phyloP scores from a whole-genome alignment of 53 echinoderm and acorn worm species.

The Paelopatides confundens region DNA sequence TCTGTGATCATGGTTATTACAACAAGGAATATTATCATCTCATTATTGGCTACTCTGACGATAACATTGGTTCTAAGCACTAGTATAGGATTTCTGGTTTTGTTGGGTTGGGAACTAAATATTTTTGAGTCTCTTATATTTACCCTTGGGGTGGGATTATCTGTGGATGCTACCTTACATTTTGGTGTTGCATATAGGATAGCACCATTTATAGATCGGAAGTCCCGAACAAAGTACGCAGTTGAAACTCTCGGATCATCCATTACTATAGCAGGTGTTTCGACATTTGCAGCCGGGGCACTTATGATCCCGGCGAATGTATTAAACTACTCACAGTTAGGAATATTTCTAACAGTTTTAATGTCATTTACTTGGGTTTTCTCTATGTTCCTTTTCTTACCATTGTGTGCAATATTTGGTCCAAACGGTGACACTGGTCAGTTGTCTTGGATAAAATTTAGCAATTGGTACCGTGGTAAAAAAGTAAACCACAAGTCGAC shows the following conservation, averaged over 20 bases:
- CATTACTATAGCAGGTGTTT: constrained; percentile 81
- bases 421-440: constrained; percentile 67
- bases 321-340: constrained; percentile 69
- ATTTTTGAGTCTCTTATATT: constrained; percentile 82
- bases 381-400: constrained; percentile 81
- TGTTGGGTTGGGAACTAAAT: constrained; percentile 90
- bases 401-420: constrained; percentile 71
- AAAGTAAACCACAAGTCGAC: background rate
- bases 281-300: constrained; percentile 86
- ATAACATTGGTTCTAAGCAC: constrained; percentile 70
- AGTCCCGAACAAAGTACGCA: constrained; percentile 63
- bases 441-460: background rate
- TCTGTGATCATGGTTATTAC: constrained; percentile 64
- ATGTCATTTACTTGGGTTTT: constrained; percentile 81
- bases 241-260: constrained; percentile 68
- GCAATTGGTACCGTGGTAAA: background rate
- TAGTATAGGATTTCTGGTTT: constrained; percentile 75
- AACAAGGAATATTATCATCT: constrained; percentile 75
- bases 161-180: constrained; percentile 88
- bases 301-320: constrained; percentile 71
- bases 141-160: constrained; percentile 82
- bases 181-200: constrained; percentile 86
- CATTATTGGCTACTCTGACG: constrained; percentile 70
- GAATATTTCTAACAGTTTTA: constrained; percentile 74
- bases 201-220: constrained; percentile 70